Evolutionary conservation across 1,140 invertebrate genomes (phyloP), one percentile per base, ranked within the genome.

Genomic region (Cherax destructor): DNA sequence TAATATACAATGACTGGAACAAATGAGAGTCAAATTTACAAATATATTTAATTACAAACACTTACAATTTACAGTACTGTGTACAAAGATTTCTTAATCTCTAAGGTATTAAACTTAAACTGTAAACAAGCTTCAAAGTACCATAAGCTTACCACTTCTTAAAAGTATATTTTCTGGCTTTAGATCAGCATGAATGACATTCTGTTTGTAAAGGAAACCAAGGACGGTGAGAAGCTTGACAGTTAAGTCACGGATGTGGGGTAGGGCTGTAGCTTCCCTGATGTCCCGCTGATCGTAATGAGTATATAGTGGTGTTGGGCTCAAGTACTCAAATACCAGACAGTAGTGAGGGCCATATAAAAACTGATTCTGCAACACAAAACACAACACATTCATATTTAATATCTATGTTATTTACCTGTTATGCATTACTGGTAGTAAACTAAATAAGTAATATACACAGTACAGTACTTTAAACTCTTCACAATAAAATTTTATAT

Each of bases 161-260:
- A 95, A 91, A 2, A 95, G 93, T 76, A 95, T 94, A 93, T 95
- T 95, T 83, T 95, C 95, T 41, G 95, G 95, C 92, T 95, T 95
- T 16, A 95, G 93, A 92, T 95, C 94, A 76, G 94, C 94, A 92
- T 95, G 95, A 88, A 95, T 95, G 21, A 94, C 92, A 92, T 95
- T 94, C 81, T 94, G 94, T 88, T 94, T 93, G 77, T 94, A 93
- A 3, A 95, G 93, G 92, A 95, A 95, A 7, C 94, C 94, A 24
- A 95, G 88, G 10, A 94, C 94, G 69, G 93, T 88, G 18, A 95
- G 92, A 10, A 95, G 92, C 86, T 94, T 93, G 5, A 94, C 84
- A 24, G 94, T 92, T 49, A 94, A 92, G 83, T 94, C 93, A 65
- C 93, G 91, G 56, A 95, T 93, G 50, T 87, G 92, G 24, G 91